Evolutionary conservation across 2,113 vertebrate genomes (phyloP), one percentile per base, ranked within the genome.

Genomic region (Bungarus multicinctus): DNA sequence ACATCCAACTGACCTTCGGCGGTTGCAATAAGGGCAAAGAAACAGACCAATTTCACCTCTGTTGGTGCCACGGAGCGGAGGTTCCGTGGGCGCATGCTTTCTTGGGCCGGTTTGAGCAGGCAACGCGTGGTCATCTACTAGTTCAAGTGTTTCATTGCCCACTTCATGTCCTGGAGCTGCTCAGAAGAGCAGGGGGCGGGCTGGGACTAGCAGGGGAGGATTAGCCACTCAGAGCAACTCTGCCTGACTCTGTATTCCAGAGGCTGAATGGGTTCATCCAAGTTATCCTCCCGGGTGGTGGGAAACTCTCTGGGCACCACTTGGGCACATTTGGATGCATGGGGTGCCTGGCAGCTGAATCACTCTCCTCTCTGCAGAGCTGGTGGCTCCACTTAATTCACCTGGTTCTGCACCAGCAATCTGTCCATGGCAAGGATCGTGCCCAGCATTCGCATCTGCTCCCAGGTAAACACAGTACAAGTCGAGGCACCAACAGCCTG

Each of bases 91-190:
- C 2, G 5, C 64, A 34, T 74, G n/a, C 64, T 34, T 74, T 16
- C 64, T 74, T 74, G 30, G 30, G 5, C 27, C 60, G 1, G 27
- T 64, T 64, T 64, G 27, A 30, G 60, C 60, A 30, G 27, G 3
- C 4, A 11, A 30, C 11, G 0, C 10, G 0, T 34, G 16, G 34
- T 18, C 5, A 2, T 74, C n/a, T 20, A 6, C 69, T n/a, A 20
- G 69, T 7, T 16, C 7, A 50, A 50, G 47, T 50, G n/a, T 8
- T 34, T 74, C n/a, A 74, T 74, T 1, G 16, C 69, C 69, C 16
- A 8, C 69, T 74, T 74, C n/a, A 39, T 8, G 14, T 20, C n/a
- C n/a, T 74, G 16, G 16, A 74, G 69, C 16, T 74, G 14, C n/a
- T 74, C 30, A n/a, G 64, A 34, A 18, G 30, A n/a, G 2, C 14